Evolutionary conservation across 1,140 invertebrate genomes (phyloP).

Genomic region (Adoxophyes honmai): DNA sequence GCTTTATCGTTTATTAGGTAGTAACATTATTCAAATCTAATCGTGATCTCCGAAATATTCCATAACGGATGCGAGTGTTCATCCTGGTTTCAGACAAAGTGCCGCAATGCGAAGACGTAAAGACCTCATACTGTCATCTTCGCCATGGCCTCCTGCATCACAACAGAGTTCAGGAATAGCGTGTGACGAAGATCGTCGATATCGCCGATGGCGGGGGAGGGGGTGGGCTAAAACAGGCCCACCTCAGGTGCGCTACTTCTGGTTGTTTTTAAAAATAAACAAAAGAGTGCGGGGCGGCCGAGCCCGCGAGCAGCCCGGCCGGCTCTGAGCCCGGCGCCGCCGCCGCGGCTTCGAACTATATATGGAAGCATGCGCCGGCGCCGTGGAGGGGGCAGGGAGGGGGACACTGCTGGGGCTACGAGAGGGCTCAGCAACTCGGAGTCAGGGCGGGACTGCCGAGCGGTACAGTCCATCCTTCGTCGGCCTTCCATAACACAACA

Average conservation of each 20-base stretch:
- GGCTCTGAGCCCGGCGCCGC: constrained; percentile 34
- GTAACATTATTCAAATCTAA: too few relatives aligned
- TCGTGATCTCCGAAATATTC: too few relatives aligned
- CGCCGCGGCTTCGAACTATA: constrained; percentile 50
- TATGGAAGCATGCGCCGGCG: constrained; percentile 50
- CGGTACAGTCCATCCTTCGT: constrained; percentile 70
- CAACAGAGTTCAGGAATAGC: not conserved
- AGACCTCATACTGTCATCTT: too few relatives aligned
- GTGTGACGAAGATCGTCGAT: constrained; percentile 2
- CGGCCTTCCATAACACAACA: constrained; percentile 61
- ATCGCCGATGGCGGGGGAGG: not conserved
- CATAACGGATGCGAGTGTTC: too few relatives aligned
- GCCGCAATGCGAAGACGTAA: too few relatives aligned
- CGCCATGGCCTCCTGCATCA: too few relatives aligned
- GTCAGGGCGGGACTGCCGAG: constrained; percentile 72
- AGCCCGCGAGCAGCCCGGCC: constrained; percentile 30
- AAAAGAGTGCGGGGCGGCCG: constrained; percentile 31
- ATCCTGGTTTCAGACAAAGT: too few relatives aligned
- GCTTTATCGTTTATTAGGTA: too few relatives aligned
- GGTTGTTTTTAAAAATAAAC: constrained; percentile 40
- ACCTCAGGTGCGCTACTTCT: constrained; percentile 35
- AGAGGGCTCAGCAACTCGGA: constrained; percentile 51
- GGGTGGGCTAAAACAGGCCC: constrained; percentile 19
- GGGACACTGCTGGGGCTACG: constrained; percentile 39
- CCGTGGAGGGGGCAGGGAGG: constrained; percentile 28